Conservation (phyloP, 2,797 vertebrate species). For the Mus minutoides region DNA sequence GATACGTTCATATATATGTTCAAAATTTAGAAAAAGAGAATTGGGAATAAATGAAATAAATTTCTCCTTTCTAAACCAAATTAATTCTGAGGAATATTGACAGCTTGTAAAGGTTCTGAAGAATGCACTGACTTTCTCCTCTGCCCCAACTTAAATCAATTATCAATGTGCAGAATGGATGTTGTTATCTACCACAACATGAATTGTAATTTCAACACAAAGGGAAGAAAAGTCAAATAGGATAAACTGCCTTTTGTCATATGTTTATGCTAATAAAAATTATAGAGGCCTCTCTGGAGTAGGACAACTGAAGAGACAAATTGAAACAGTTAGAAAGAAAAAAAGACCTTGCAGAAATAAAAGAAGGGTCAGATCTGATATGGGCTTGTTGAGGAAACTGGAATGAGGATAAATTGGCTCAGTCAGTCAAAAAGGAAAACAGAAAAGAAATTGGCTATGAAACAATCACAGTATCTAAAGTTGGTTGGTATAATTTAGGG, state of each 20-base stretch:
- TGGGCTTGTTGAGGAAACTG: slow-evolving; percentile 36
- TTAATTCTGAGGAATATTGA: slow-evolving; percentile 23
- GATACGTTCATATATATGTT: background rate
- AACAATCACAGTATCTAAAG: slow-evolving; percentile 26
- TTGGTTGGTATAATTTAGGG: slow-evolving; percentile 7
- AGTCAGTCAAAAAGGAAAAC: slow-evolving; percentile 43
- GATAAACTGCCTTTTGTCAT: slow-evolving; percentile 64
- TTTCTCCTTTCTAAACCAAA: slow-evolving; percentile 4
- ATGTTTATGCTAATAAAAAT: slow-evolving; percentile 66
- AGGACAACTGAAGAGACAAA: slow-evolving; percentile 51
- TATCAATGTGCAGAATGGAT: slow-evolving; percentile 14
- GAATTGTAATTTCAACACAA: slow-evolving; percentile 43
- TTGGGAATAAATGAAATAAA: slow-evolving; percentile 33
- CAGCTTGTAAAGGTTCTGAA: slow-evolving; percentile 52
- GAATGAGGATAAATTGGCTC: slow-evolving; percentile 52
- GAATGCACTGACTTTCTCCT: slow-evolving; percentile 45
- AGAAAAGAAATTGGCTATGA: slow-evolving; percentile 42
- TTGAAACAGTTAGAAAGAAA: slow-evolving; percentile 60
- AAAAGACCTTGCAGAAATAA: slow-evolving; percentile 25
- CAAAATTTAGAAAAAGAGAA: slow-evolving; percentile 44
- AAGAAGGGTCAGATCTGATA: slow-evolving; percentile 54
- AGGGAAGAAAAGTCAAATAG: slow-evolving; percentile 53
- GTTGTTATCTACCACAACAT: slow-evolving; percentile 11
- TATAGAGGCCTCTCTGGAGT: slow-evolving; percentile 60
- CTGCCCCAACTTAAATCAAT: slow-evolving; percentile 40